These are phyloP conservation scores for Rhinoraja longicauda DNA, from an alignment of 2,797 vertebrate species.

Conservation along the genomic window DNA sequence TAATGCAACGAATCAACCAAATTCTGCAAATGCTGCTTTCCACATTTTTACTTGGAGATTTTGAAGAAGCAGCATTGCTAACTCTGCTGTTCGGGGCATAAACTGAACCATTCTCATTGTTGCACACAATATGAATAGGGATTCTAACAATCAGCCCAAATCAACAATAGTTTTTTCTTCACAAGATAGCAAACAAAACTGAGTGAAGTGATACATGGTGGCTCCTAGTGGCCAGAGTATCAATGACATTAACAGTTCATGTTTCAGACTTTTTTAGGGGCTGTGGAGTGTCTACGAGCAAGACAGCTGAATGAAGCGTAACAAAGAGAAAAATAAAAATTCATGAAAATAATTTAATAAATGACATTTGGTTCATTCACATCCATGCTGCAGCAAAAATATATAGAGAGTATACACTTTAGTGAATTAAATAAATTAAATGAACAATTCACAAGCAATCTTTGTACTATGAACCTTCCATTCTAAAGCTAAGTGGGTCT, in stretches of 20 bases:
- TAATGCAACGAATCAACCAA: too few species aligned
- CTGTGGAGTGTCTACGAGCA: not conserved
- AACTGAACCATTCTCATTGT: not conserved
- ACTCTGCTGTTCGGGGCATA: not conserved
- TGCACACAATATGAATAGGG: not conserved
- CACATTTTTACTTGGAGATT: not conserved
- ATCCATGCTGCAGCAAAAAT: not conserved
- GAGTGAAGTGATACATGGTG: not conserved
- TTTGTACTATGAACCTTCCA: not conserved
- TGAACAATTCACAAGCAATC: not conserved
- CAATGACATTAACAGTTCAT: not conserved
- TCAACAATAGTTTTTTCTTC: not conserved
- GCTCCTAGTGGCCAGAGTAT: slow-evolving; percentile 16
- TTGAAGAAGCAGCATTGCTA: not conserved
- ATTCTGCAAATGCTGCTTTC: not conserved
- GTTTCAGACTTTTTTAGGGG: too few species aligned
- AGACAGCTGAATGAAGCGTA: not conserved
- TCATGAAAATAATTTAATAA: not conserved
- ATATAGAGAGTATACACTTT: not conserved
- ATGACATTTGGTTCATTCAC: not conserved
- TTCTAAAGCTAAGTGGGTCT: not conserved
- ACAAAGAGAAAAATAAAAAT: not conserved
- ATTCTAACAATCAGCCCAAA: not conserved
- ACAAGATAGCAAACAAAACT: not conserved
- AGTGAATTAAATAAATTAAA: not conserved